Evolutionary conservation across 2,113 vertebrate species (phyloP).

Genomic region (Bufo bufo): DNA sequence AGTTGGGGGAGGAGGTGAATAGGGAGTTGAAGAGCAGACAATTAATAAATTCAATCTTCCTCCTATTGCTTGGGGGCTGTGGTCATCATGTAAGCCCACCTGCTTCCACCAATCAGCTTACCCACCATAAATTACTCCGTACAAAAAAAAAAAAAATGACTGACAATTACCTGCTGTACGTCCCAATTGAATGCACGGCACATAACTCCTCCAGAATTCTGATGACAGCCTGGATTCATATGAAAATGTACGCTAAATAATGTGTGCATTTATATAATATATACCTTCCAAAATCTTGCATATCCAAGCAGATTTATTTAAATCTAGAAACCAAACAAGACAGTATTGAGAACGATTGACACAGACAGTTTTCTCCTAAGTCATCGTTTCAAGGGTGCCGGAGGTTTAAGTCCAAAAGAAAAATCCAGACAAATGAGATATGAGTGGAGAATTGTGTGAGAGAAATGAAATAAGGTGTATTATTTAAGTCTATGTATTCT

Average conservation of each 20-base stretch:
- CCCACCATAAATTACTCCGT: constrained; percentile 7
- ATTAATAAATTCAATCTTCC: constrained; percentile 23
- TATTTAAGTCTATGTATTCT: constrained; percentile 6
- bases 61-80: constrained; percentile 1
- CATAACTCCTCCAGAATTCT: neutral
- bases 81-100: constrained; percentile 21
- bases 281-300: neutral
- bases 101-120: constrained; percentile 12
- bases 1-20: neutral
- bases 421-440: neutral
- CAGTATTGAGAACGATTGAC: neutral
- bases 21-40: neutral
- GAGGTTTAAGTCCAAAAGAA: neutral
- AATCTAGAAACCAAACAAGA: neutral
- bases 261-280: neutral
- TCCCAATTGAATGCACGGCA: neutral
- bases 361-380: neutral
- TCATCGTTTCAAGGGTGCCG: neutral
- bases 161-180: neutral
- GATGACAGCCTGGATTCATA: neutral
- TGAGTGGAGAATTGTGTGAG: neutral
- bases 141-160: neutral
- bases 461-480: constrained; percentile 2
- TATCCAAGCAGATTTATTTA: neutral
- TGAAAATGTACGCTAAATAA: neutral